A percentile compares a stretch with the other conserved stretches of the same genome.
Evolutionary conservation across 2,113 vertebrate genomes (phyloP).

Genomic region (Galeopterus variegatus): DNA sequence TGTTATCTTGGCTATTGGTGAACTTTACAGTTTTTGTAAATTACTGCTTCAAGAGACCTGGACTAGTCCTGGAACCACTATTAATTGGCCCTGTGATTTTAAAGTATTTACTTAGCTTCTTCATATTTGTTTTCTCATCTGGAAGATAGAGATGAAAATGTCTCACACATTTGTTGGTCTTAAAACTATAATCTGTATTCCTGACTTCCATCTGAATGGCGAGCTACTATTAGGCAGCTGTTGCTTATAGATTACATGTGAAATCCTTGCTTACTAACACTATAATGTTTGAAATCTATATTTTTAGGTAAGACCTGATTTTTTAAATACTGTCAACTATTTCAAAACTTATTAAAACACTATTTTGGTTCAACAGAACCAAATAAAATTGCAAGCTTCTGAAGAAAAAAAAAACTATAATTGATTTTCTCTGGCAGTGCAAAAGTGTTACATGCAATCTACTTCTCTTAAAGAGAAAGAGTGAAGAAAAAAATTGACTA

Average conservation of each 20-base stretch:
- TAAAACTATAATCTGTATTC: not conserved
- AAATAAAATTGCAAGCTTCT: not conserved
- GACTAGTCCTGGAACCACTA: not conserved
- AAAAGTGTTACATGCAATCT: conserved; percentile 25
- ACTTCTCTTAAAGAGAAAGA: not conserved
- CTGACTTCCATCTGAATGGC: not conserved
- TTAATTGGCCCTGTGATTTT: conserved; percentile 42
- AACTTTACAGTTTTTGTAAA: conserved; percentile 45
- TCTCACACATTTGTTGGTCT: not conserved
- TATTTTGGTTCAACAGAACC: not conserved
- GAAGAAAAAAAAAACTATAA: not conserved
- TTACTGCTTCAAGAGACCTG: not conserved
- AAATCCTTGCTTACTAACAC: not conserved
- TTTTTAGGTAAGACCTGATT: not conserved
- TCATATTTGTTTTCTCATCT: conserved; percentile 47
- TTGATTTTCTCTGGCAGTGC: conserved; percentile 8
- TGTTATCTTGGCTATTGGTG: not conserved
- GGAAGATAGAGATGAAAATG: not conserved
- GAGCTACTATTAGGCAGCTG: too few species aligned
- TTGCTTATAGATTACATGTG: not conserved
- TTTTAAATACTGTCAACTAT: not conserved
- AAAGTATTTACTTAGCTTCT: conserved; percentile 17
- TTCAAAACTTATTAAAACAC: not conserved
- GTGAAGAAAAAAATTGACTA: not conserved
- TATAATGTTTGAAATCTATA: not conserved